phyloP scores from a whole-genome alignment of 2,888 invertebrate species.

The Pycnomerus fuliginosus region DNA sequence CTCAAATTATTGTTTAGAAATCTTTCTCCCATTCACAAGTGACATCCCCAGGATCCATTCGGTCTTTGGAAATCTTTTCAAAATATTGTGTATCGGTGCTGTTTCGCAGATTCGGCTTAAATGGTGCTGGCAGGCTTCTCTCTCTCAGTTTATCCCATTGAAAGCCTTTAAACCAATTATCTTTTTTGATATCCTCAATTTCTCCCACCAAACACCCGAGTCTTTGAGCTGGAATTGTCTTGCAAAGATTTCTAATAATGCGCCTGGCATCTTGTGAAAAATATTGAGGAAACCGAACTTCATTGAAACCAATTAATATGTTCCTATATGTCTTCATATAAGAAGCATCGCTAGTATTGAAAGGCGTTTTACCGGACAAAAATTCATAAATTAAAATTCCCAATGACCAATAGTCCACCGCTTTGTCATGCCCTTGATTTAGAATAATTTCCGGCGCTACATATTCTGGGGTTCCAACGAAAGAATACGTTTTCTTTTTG shows the following conservation, averaged over 20 bases:
- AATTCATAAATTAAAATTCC: slow-evolving; percentile 86
- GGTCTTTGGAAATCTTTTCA: slow-evolving; percentile 80
- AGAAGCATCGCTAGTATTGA: slow-evolving; percentile 65
- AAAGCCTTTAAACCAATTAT: slow-evolving; percentile 89
- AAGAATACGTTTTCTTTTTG: slow-evolving; percentile 89
- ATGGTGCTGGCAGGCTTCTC: slow-evolving; percentile 70
- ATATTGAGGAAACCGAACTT: slow-evolving; percentile 72
- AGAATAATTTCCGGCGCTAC: slow-evolving; percentile 86
- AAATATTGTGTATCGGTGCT: slow-evolving; percentile 73
- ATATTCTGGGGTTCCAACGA: slow-evolving; percentile 91
- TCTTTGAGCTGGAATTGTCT: slow-evolving; percentile 53
- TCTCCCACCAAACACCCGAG: slow-evolving; percentile 86
- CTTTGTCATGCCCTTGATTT: slow-evolving; percentile 77
- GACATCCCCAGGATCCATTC: slow-evolving; percentile 81
- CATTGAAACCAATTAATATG: slow-evolving; percentile 71
- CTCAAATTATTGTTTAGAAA: slow-evolving; percentile 60
- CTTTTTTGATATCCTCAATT: slow-evolving; percentile 77
- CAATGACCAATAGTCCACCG: slow-evolving; percentile 91
- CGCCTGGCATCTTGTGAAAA: slow-evolving; percentile 77
- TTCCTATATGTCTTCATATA: slow-evolving; percentile 91
- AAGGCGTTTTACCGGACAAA: slow-evolving; percentile 83
- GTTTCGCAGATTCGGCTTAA: slow-evolving; percentile 66
- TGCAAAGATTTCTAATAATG: slow-evolving; percentile 80
- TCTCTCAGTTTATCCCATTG: slow-evolving; percentile 82
- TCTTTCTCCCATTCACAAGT: slow-evolving; percentile 87